phyloP scores from a whole-genome alignment of 2,888 invertebrate genomes.

The Scaptomyza flava region DNA sequence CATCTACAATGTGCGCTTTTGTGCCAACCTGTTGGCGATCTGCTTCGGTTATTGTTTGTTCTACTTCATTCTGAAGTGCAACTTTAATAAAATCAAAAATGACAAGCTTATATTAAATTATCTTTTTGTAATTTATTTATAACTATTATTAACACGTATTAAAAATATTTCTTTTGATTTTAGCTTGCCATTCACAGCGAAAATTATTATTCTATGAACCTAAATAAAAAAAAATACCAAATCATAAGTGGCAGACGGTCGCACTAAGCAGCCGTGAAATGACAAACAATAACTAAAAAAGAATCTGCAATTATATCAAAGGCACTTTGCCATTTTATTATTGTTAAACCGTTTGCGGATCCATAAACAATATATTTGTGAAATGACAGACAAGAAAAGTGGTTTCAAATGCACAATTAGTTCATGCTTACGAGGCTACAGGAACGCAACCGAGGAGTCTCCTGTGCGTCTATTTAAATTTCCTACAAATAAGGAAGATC shows the following conservation, averaged over 20 bases:
- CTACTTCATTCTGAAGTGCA: neutral
- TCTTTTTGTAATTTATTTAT: too few relatives aligned
- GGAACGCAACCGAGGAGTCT: neutral
- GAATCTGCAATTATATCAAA: neutral
- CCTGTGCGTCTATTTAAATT: neutral
- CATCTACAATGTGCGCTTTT: neutral
- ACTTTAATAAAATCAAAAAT: too few relatives aligned
- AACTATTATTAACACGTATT: neutral
- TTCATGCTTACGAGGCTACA: neutral
- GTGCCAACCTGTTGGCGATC: neutral
- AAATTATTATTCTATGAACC: neutral
- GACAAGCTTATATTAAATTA: neutral
- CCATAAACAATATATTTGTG: neutral
- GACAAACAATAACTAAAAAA: neutral
- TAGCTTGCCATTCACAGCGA: conserved; percentile 4
- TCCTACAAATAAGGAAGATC: neutral
- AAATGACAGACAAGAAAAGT: neutral
- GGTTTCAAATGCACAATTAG: neutral
- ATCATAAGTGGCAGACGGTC: too few relatives aligned
- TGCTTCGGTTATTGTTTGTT: neutral
- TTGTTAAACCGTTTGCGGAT: neutral
- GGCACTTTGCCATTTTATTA: neutral
- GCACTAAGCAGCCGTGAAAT: neutral
- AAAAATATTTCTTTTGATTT: neutral
- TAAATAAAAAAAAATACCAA: neutral